Base-by-base conservation (phyloP, 2,113 vertebrate species). In the Scomber scombrus region DNA sequence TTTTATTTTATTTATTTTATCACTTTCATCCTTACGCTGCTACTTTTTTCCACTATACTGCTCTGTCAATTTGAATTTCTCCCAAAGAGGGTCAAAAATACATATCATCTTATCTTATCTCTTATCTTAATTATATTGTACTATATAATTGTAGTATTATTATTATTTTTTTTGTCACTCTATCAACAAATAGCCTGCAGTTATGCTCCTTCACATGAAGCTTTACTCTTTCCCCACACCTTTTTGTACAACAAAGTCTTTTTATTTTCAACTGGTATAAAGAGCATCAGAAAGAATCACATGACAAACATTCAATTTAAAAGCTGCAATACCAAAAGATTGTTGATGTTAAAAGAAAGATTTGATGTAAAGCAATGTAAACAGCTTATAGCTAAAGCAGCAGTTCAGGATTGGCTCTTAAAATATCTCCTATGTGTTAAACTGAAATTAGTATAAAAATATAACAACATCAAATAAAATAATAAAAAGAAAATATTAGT, bases 231-330 rank as follows among this genome's bases (percentile, higher is more conserved):
- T 64, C 21, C 63, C 14, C 57, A 57, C 13, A 46, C 31, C 3
- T 2, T 29, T 63, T 57, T 46, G 5, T 21, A 67, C 29, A 71
- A 76, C 50, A 79, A 75, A 71, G 23, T 63, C 3, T 74, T 85
- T 26, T 89, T 78, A 80, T 85, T 85, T 60, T 72, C 8, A 54
- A 51, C 26, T 46, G 19, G 56, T 58, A 21, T 63, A 51, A 49
- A 57, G 78, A 29, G 18, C 0, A 29, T 47, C 23, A 51, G 0
- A 0, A 9, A 2, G 4, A n/a, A 63, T 77, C 72, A 47, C 23
- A 50, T n/a, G n/a, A 62, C 2, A 0, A 34, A 46, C 50, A 10
- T 60, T 18, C 16, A 55, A 16, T 2, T 18, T 6, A 43, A 19
- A 51, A 5, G 21, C 49, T 19, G 29, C 11, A 68, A 9, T 15